Conservation (phyloP, 1,140 invertebrate genomes). For the Teleogryllus occipitalis region DNA sequence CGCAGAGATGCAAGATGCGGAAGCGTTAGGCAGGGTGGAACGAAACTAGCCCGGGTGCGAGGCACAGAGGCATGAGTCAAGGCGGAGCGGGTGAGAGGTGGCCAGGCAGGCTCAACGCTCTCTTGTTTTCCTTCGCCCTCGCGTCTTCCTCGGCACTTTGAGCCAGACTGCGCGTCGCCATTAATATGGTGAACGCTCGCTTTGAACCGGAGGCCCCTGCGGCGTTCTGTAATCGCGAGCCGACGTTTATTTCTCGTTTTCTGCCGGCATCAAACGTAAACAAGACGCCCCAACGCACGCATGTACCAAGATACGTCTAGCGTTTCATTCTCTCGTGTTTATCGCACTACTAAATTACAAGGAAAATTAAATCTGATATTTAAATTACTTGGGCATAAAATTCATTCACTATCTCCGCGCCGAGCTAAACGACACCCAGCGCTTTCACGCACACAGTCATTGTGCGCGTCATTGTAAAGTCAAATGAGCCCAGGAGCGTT, state of each 20-base stretch:
- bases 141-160: no score
- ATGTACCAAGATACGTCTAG: background rate
- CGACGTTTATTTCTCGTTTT: background rate
- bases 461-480: background rate
- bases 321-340: background rate
- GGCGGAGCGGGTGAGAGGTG: no score
- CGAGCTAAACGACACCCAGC: no score
- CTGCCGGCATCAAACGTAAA: background rate
- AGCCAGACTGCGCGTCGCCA: background rate
- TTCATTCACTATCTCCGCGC: background rate
- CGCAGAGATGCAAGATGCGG: no score
- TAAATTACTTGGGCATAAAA: background rate
- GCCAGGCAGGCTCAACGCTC: no score
- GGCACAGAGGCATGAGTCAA: no score
- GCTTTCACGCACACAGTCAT: no score
- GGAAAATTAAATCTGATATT: constrained; percentile 1
- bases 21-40: no score
- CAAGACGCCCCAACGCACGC: background rate
- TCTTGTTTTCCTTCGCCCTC: no score
- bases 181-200: background rate
- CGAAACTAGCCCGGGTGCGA: no score
- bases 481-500: background rate
- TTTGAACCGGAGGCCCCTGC: background rate
- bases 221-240: no score
- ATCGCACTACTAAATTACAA: background rate